Evolutionary conservation across 30 jellyfish, hydroid and myxozoan genomes (phyloP), one percentile per base, ranked within the genome.

Genomic region (Aurelia coerulea): DNA sequence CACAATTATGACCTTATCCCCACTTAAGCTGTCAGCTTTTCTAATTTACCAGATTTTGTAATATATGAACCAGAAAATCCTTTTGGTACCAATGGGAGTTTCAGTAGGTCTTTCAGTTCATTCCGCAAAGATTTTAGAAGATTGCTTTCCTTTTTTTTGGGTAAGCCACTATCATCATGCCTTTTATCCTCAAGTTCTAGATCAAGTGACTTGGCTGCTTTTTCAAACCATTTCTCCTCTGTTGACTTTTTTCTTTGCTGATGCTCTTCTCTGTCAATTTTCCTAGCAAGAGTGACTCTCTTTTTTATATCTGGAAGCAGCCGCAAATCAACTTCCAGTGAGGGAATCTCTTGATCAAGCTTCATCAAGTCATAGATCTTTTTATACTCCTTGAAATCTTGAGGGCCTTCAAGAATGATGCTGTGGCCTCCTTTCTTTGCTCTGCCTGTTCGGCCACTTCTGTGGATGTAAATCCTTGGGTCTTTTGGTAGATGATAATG

Each of bases 391-490:
- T 80, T 79, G 72, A 94, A 79, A 78, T 90, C 99, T 13, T 62
- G 90, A 7, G 99, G 97, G 8, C 97, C 97, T 75, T 83, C 95
- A 6, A 94, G 79, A 18, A 94, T 74, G 18, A 94, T 65, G 79
- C 97, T 89, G 12, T 41, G 72, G 58, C 99, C 99, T 53, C 19
- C 89, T 51, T 85, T 91, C 59, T 65, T 59, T 33, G 97, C 97
- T 12, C 99, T 93, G 7, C 98, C 99, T 10, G 99, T 94, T 32
- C 99, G 81, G 10, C 99, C 99, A 62, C 98, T 90, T 73, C 99
- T 50, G 76, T 94, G 99, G 50, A 94, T 87, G 69, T 94, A 94
- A 9, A 94, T 73, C 64, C 84, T 90, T 2, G 99, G 99, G 81
- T 94, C 97, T 54, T 80, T 85, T 33, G 99, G 99, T 3, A 94